These are phyloP conservation scores for Drosophila kanapiae DNA, from an alignment of 1,140 invertebrate species.

Conservation along the genomic window DNA sequence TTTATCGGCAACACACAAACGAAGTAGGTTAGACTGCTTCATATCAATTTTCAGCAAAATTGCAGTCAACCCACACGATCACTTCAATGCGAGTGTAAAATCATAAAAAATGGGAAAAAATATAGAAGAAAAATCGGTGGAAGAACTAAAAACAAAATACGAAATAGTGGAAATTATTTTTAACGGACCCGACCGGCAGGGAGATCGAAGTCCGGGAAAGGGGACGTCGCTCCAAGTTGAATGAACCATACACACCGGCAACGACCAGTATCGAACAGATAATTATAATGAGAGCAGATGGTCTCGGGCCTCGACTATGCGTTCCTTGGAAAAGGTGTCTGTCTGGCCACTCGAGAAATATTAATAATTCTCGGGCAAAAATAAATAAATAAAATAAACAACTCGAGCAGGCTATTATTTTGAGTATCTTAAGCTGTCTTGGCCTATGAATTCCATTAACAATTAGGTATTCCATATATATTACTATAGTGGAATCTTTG, in stretches of 20 bases:
- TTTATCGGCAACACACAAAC: slow-evolving; percentile 15
- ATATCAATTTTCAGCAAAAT: slow-evolving; percentile 63
- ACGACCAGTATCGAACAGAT: slow-evolving; percentile 28
- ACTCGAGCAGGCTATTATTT: not conserved
- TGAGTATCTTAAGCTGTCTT: not conserved
- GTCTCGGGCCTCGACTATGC: slow-evolving; percentile 18
- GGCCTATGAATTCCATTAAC: not conserved
- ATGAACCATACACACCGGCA: slow-evolving; percentile 50
- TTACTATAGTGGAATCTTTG: no score
- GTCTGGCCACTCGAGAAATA: slow-evolving; percentile 20
- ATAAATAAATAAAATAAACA: not conserved
- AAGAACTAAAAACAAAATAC: slow-evolving; percentile 27
- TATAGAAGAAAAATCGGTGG: not conserved
- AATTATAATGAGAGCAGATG: slow-evolving; percentile 40
- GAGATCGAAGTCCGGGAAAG: not conserved
- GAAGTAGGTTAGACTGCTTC: slow-evolving; percentile 27
- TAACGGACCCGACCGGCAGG: slow-evolving; percentile 39
- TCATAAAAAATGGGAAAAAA: not conserved
- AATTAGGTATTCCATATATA: not conserved
- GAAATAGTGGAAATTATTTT: slow-evolving; percentile 57
- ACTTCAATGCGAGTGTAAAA: slow-evolving; percentile 12
- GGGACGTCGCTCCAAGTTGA: slow-evolving; percentile 46
- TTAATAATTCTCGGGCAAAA: slow-evolving; percentile 10
- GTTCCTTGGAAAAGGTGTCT: slow-evolving; percentile 27
- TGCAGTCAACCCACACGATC: not conserved